A percentile compares a stretch with the other conserved stretches of the same genome.
These are phyloP conservation scores for Dyspetes luteomarginatus DNA, from an alignment of 2,888 invertebrate genomes.

Conservation along the genomic window DNA sequence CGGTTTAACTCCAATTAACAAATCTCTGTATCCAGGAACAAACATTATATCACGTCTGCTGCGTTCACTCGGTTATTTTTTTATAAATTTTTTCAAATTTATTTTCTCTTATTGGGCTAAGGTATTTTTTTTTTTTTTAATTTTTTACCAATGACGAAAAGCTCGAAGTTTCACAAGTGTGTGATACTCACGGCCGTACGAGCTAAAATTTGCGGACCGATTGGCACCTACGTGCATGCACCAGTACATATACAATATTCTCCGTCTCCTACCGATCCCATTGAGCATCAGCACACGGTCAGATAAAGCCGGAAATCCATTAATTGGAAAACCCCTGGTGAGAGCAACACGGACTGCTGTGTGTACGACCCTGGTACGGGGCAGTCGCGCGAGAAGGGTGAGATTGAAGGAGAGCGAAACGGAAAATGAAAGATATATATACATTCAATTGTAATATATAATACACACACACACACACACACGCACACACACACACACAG, in stretches of 20 bases:
- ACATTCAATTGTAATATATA: no score
- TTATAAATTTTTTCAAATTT: background rate
- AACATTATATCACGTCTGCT: background rate
- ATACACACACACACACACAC: no score
- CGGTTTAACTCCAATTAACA: background rate
- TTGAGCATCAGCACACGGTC: constrained; percentile 64
- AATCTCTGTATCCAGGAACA: background rate
- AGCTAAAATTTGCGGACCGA: constrained; percentile 74
- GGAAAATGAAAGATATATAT: constrained; percentile 35
- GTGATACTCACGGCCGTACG: constrained; percentile 69
- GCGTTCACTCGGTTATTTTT: background rate
- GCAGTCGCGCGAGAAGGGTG: background rate
- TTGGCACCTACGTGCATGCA: constrained; percentile 48
- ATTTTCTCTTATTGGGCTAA: background rate
- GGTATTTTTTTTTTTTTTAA: background rate
- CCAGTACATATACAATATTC: background rate
- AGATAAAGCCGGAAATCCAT: constrained; percentile 80
- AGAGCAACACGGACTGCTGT: constrained; percentile 60
- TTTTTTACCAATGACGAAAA: constrained; percentile 28
- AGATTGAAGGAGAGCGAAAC: background rate
- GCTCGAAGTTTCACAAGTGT: constrained; percentile 38
- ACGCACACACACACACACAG: no score
- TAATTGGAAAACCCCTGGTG: constrained; percentile 80
- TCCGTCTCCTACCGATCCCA: background rate
- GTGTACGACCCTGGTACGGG: background rate